Base-by-base conservation (phyloP, 37 sponge, comb jelly and placozoan species). In the Aplysina aerophoba region DNA sequence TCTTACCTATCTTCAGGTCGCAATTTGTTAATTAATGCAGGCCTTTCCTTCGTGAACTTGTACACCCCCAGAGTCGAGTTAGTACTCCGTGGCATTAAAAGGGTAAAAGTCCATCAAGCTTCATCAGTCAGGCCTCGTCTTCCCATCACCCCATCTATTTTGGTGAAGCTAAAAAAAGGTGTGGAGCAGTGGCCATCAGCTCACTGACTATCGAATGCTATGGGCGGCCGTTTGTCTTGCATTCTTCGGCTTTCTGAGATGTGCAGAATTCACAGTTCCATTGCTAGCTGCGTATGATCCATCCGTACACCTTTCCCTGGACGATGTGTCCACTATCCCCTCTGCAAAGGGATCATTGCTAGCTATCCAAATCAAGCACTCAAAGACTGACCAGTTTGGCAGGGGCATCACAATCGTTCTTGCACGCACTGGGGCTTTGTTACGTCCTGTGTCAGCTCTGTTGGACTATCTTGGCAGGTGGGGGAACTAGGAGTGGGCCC, bases 231-330 rank as follows among this genome's bases (percentile, higher is more conserved):
- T 53, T 69, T 63, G 38, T 33, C 4, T 39, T 6, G 68, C 73
- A 4, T 84, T 84, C 69, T 84, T 67, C n/a, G 84, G 72, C 38
- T 84, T 84, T 31, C 33, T 71, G 71, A 39, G 84, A 22, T 68
- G 39, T 72, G 72, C 21, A 25, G 69, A 84, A 69, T 67, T 84
- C 57, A 27, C 57, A 0, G 33, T 69, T 14, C 53, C 73, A 2
- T 24, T 33, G 19, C 41, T 39, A 4, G 36, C 57, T 4, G 15
- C 69, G 15, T 84, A 38, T 44, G 84, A 68, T 44, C 53, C 69
- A 27, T 12, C 30, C 17, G 4, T 41, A 11, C 68, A 86, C 50
- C 56, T 84, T 11, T 28, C 84, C 8, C 14, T 30, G 68, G 61
- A n/a, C n/a, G n/a, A 81, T 59, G 62, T 81, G 22, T 30, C 59